Percentiles rank a stretch among this genome's conserved stretches.
phyloP scores from a whole-genome alignment of 2,113 vertebrate species.

The Mola mola region DNA sequence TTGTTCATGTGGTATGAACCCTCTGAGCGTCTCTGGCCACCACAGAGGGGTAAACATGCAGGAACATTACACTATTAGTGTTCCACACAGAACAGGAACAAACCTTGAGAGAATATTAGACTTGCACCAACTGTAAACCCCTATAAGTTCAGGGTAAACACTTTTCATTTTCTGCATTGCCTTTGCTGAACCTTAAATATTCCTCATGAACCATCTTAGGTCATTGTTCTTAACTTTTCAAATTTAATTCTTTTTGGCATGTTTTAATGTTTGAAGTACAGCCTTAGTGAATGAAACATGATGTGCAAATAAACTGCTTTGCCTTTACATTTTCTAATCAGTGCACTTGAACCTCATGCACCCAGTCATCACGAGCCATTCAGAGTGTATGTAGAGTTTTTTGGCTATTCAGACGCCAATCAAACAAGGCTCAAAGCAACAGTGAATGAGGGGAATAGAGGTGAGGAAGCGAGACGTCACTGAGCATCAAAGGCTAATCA shows the following conservation, averaged over 20 bases:
- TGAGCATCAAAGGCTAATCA: slow-evolving; percentile 68
- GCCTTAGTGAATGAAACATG: background rate
- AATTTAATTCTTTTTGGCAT: background rate
- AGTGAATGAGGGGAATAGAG: slow-evolving; percentile 17
- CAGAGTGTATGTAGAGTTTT: slow-evolving; percentile 24
- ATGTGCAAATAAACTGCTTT: background rate
- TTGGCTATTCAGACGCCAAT: slow-evolving; percentile 64
- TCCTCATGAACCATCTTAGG: background rate
- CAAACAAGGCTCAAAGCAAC: slow-evolving; percentile 8
- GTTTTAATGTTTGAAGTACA: background rate
- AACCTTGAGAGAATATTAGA: background rate
- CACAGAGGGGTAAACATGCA: no score
- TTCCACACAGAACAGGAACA: background rate
- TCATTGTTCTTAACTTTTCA: background rate
- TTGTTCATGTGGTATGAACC: no score
- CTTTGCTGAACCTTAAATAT: background rate
- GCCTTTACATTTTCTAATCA: slow-evolving; percentile 61
- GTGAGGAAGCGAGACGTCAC: slow-evolving; percentile 45
- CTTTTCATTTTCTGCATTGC: background rate
- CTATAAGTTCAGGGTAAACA: background rate
- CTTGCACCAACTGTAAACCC: background rate
- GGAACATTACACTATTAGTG: no score
- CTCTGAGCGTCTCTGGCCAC: no score
- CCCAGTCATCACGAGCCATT: slow-evolving; percentile 70
- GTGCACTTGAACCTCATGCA: slow-evolving; percentile 39